Conservation (phyloP, 2,888 invertebrate genomes). For the Tipula helvola region DNA sequence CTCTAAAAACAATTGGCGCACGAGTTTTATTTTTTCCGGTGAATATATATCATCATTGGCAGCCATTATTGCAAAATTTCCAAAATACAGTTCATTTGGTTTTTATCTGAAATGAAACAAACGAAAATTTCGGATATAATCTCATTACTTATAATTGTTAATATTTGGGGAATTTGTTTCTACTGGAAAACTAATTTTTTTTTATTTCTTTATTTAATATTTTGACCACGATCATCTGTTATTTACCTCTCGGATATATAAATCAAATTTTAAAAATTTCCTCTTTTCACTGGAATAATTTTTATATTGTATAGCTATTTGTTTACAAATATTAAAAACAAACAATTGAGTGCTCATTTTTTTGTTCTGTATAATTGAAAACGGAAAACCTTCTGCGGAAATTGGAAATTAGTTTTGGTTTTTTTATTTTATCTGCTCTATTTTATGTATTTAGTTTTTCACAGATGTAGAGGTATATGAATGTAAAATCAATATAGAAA, state of each 20-base stretch:
- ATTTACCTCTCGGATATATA: not conserved
- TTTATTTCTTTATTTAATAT: not conserved
- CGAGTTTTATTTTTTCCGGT: not conserved
- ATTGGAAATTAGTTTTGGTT: not conserved
- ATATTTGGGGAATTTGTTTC: not conserved
- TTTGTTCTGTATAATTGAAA: not conserved
- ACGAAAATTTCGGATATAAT: not conserved
- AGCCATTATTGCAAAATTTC: not conserved
- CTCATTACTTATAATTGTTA: not conserved
- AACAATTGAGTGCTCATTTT: not conserved
- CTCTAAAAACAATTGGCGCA: not conserved
- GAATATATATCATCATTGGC: not conserved
- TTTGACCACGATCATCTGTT: not conserved
- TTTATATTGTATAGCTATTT: not conserved
- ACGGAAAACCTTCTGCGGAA: not conserved
- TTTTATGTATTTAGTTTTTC: not conserved
- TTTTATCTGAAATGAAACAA: not conserved
- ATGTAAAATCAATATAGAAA: too few relatives aligned
- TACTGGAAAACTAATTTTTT: too few relatives aligned
- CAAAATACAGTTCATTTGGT: not conserved
- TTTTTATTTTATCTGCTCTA: not conserved
- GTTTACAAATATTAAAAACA: not conserved
- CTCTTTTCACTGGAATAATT: not conserved
- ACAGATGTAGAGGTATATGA: too few relatives aligned
- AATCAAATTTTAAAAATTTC: not conserved